Conservation (phyloP, 2,888 invertebrate genomes). For the Chloroclystis v-ata region DNA sequence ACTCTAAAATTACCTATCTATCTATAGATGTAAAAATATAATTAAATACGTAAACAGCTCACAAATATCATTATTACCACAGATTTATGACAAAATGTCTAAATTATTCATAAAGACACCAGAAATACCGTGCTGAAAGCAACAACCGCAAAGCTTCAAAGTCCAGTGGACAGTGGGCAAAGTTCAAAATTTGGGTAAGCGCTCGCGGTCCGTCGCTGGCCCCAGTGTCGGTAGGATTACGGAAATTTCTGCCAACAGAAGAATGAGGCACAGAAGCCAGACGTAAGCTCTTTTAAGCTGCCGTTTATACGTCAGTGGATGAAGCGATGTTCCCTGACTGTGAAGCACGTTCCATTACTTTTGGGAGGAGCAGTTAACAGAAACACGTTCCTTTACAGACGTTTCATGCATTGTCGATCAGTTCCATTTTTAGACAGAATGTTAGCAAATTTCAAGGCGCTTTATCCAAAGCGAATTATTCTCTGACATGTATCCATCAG, state of each 20-base stretch:
- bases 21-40: too few relatives aligned
- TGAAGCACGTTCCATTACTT: constrained; percentile 4
- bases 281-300: constrained; percentile 27
- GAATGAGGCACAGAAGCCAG: constrained; percentile 25
- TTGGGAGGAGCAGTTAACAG: neutral
- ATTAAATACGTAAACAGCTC: too few relatives aligned
- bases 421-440: neutral
- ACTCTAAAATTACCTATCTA: too few relatives aligned
- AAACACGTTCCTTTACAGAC: neutral
- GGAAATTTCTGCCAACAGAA: constrained; percentile 32
- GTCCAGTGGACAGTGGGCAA: constrained; percentile 46
- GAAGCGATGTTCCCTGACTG: constrained; percentile 3
- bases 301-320: constrained; percentile 17
- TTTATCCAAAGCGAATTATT: too few relatives aligned
- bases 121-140: constrained; percentile 32
- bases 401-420: neutral
- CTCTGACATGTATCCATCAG: too few relatives aligned
- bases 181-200: constrained; percentile 44
- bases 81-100: too few relatives aligned
- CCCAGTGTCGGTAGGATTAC: constrained; percentile 48
- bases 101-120: constrained; percentile 22
- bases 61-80: too few relatives aligned
- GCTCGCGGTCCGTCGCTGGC: constrained; percentile 47
- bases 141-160: constrained; percentile 33
- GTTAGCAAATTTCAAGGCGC: too few relatives aligned